Base-by-base conservation (phyloP, 92 coral and sea anemone species). In the Bergia puertoricense region DNA sequence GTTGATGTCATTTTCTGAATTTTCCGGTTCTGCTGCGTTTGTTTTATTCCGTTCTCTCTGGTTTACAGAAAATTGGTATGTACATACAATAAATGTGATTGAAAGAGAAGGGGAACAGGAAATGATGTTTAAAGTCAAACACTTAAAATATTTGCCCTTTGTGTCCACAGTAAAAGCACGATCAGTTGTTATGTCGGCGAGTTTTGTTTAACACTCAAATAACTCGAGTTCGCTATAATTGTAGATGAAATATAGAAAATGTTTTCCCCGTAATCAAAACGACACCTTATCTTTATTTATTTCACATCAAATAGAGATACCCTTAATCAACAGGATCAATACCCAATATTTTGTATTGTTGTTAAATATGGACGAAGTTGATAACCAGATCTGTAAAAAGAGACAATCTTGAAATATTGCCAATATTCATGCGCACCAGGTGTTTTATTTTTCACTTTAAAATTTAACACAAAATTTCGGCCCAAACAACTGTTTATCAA, bases 281-380 rank as follows among this genome's bases (percentile, higher is more conserved):
- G 79, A 74, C 15, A 5, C 30, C 3, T 76, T 16, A 22, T 76
- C 0, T 42, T 45, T 74, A 30, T 75, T 42, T 41, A 43, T 76
- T 76, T 43, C 22, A 41, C 9, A 42, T 6, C 51, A 41, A 76
- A 76, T 1, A 2, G 3, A 18, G 7, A 1, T 76, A 76, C 42
- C 80, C 54, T 30, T 30, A 30, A 30, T 30, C 30, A 30, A 30
- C 30, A 20, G 15, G 80, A 76, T 76, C 80, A 76, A 76, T 76
- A 76, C 80, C 44, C 15, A 76, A 43, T 40, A 6, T n/a, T 76
- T 40, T 76, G 51, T 74, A 39, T 74, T 74, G 78, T 74, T 74
- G 78, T 38, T 74, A 38, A 74, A 13, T 74, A 38, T 74, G 48
- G 78, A 15, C 8, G 41, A 43, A 39, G 46, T 3, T 76, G 54